A percentile compares a stretch with the other conserved stretches of the same genome.
Conservation (phyloP, 2,113 vertebrate genomes). For the Epinephelus lanceolatus region DNA sequence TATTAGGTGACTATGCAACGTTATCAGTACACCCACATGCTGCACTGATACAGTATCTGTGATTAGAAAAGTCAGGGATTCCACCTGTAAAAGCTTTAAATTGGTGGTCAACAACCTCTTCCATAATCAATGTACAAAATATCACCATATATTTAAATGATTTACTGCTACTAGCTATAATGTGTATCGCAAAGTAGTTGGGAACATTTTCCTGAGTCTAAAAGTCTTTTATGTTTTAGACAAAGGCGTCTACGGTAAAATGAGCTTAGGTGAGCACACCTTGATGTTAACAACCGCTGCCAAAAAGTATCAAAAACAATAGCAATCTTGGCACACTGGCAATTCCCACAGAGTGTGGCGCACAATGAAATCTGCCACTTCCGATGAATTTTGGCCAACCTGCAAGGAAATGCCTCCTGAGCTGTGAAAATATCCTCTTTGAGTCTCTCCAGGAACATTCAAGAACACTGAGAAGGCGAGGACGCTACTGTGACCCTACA, state of each 20-base stretch:
- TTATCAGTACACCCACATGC: not conserved
- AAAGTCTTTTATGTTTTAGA: not conserved
- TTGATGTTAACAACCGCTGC: conserved; percentile 3
- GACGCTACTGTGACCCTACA: conserved; percentile 43
- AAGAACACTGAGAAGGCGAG: conserved; percentile 23
- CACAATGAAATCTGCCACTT: conserved; percentile 42
- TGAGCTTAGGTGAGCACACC: not conserved
- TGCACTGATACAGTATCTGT: not conserved
- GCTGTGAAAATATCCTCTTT: conserved; percentile 41
- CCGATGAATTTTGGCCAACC: conserved; percentile 35
- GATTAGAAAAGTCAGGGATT: not conserved
- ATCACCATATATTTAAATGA: not conserved
- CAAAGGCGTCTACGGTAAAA: not conserved
- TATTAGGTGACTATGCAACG: not conserved
- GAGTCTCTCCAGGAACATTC: conserved; percentile 44
- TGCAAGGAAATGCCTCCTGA: conserved; percentile 51
- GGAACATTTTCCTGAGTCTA: not conserved
- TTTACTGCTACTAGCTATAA: not conserved
- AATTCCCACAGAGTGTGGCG: conserved; percentile 24
- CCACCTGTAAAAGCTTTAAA: not conserved
- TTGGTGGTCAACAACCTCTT: not conserved
- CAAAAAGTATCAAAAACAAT: conserved; percentile 17
- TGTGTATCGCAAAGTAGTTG: not conserved
- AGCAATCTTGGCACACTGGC: not conserved
- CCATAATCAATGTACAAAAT: not conserved